Evolutionary conservation across 2,888 invertebrate species (phyloP).

Genomic region (Quadriops clusia): DNA sequence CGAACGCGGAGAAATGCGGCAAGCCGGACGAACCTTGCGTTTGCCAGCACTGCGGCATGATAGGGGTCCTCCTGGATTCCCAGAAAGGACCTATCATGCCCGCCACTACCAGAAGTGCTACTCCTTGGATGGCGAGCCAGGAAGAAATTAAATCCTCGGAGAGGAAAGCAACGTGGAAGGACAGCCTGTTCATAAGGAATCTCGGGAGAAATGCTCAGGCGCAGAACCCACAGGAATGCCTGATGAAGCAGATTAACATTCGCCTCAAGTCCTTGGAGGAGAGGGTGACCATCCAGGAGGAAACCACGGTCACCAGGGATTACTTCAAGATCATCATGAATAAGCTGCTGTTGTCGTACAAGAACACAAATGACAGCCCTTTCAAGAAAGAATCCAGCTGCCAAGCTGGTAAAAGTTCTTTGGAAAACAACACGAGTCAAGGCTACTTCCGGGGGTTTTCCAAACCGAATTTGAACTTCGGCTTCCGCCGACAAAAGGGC

Average conservation of each 20-base stretch:
- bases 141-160: neutral
- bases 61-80: constrained; percentile 30
- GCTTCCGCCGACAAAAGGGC: neutral
- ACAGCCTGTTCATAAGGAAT: neutral
- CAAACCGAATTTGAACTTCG: no score
- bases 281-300: constrained; percentile 28
- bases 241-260: constrained; percentile 20
- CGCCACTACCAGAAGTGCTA: constrained; percentile 5
- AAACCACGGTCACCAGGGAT: constrained; percentile 30
- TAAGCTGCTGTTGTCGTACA: constrained; percentile 25
- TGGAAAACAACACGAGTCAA: neutral
- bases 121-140: neutral
- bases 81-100: constrained; percentile 27
- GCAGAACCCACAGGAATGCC: neutral
- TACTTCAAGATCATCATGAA: constrained; percentile 33
- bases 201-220: neutral
- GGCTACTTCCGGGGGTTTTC: no score
- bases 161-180: neutral
- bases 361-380: constrained; percentile 7
- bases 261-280: constrained; percentile 28
- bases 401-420: neutral
- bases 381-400: neutral
- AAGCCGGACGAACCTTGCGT: constrained; percentile 28
- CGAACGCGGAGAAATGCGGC: constrained; percentile 19
- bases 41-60: constrained; percentile 33